These are phyloP conservation scores for Leptinotarsa peninsularis DNA, from an alignment of 2,888 invertebrate species.

Conservation along the genomic window DNA sequence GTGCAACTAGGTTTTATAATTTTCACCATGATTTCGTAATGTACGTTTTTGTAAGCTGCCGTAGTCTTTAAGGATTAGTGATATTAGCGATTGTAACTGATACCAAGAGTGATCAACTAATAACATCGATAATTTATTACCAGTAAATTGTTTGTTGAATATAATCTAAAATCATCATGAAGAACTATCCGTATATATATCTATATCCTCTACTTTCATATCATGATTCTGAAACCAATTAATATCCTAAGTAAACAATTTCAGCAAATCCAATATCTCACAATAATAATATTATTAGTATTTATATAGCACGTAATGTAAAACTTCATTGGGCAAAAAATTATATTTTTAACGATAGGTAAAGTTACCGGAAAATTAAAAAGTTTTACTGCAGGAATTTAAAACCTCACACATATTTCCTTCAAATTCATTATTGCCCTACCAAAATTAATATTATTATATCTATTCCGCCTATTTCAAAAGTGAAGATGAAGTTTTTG, in stretches of 20 bases:
- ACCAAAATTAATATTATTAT: no score
- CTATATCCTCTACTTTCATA: constrained; percentile 21
- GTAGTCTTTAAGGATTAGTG: constrained; percentile 1
- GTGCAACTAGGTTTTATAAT: background rate
- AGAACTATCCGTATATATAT: background rate
- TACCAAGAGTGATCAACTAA: constrained; percentile 7
- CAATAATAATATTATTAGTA: background rate
- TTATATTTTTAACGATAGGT: no score
- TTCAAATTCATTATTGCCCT: no score
- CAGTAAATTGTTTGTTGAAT: constrained; percentile 10
- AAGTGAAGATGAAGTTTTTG: no score
- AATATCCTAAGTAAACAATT: constrained; percentile 15
- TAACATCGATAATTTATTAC: constrained; percentile 7
- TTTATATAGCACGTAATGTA: background rate
- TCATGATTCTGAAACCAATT: background rate
- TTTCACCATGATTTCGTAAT: background rate
- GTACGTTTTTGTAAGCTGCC: background rate
- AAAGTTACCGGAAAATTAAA: no score
- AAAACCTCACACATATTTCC: no score
- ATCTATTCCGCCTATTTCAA: no score
- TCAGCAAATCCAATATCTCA: background rate
- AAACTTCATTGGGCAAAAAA: no score
- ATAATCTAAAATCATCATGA: constrained; percentile 15
- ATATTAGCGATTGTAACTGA: constrained; percentile 12
- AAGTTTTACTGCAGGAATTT: no score